Evolutionary conservation across 2,888 invertebrate species (phyloP), one percentile per base, ranked within the genome.

Genomic region (Oxystoma pomonae): DNA sequence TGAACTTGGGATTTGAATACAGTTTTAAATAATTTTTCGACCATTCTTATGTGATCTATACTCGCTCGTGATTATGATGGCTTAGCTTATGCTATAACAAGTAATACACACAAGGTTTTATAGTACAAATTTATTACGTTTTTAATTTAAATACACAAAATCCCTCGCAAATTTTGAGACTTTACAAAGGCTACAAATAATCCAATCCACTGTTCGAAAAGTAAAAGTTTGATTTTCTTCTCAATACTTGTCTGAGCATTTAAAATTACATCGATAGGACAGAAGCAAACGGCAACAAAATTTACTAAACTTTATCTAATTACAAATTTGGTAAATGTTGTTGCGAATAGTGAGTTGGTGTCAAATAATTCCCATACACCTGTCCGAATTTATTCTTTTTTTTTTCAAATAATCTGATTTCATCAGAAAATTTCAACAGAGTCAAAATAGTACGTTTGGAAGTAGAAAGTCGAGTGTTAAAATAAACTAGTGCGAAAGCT

Each of bases 111-210:
- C n/a, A 50, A n/a, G 9, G 62, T 59, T 73, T 79, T 81, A 86
- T 86, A 86, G 86, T 87, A 87, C 86, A 87, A 87, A 86, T 87
- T 86, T 81, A 86, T 86, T 86, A 78, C 77, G 77, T 75, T 78
- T 84, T 83, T 7, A 72, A 85, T 76, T 78, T 84, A 84, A 84
- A 85, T 86, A 86, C 86, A 87, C 87, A 87, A 86, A 85, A 85
- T 86, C 79, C 86, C 85, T 86, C 84, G 86, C 86, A 85, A 85
- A 85, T 85, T 62, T 55, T 62, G 49, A 55, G 57, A 55, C 53
- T 53, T 53, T 53, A 17, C 16, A 58, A 58, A 59, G 66, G 68
- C 68, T 65, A 58, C 67, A 73, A 53, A 35, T 35, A 12, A 35
- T 35, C 35, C 35, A 12, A 35, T 35, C 35, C 35, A 35, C 12